Base-by-base conservation (phyloP, 2,888 invertebrate genomes). In the Mimas tiliae region DNA sequence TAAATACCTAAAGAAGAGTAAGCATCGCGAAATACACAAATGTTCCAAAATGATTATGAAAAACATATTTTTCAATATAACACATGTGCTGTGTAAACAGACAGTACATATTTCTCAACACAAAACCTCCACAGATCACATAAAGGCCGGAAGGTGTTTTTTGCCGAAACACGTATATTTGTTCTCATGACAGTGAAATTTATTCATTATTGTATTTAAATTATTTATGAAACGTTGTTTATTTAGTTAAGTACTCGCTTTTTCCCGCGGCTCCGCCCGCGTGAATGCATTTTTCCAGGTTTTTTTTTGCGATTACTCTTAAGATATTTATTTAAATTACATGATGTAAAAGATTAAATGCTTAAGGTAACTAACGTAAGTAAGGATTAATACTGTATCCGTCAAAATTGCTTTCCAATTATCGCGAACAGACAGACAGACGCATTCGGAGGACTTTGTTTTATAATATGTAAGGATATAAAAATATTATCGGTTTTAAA, bases 81-180 rank as follows among this genome's bases (percentile, higher is more conserved):
- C 50, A 50, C 19, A 19, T 50, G 50, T 19, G 0, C 19, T 50
- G 19, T 19, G 19, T 9, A 50, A 50, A 50, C n/a, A 45, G 0
- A n/a, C 1, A 48, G 0, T 6, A n/a, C 0, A 50, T 19, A 8
- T 19, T 50, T 50, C 16, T 1, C 50, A 50, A 50, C 50, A 50
- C 50, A 11, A 50, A 50, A 50, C 50, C 50, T 50, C 50, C 19
- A 50, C 50, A 3, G 19, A 48, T 16, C 48, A 50, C 50, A 50
- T 14, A 50, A 9, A n/a, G 19, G 2, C 19, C 19, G 19, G 19
- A 50, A 50, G 19, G 1, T 50, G 9, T 50, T 50, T 2, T 19
- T 19, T 19, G 19, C 16, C 19, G 1, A 50, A 9, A 48, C 6
- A 16, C 4, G n/a, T 16, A 8, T 48, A 48, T 16, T 16, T 48